A percentile compares a stretch with the other conserved stretches of the same genome.
Evolutionary conservation across 1,140 invertebrate genomes (phyloP).

Genomic region (Bombus terrestris): DNA sequence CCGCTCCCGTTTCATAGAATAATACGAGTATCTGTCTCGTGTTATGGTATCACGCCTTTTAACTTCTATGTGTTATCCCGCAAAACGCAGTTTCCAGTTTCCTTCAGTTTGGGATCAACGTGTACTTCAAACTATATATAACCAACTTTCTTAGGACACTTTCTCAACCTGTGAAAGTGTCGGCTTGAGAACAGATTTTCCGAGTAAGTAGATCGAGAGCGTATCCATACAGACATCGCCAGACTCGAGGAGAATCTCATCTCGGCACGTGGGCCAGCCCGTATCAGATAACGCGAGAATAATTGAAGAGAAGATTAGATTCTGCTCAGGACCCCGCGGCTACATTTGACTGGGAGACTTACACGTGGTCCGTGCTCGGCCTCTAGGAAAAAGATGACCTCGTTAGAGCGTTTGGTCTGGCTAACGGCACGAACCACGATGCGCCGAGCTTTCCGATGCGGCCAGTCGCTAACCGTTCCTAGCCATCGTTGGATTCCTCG

Average conservation of each 20-base stretch:
- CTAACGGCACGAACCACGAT: constrained; percentile 31
- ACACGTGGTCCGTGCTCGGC: constrained; percentile 14
- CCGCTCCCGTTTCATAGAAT: not conserved
- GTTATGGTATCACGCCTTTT: not conserved
- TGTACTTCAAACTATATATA: not conserved
- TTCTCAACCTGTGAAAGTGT: not conserved
- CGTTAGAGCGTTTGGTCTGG: constrained; percentile 34
- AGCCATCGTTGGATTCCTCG: constrained; percentile 54
- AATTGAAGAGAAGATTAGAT: constrained; percentile 64
- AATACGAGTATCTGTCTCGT: not conserved
- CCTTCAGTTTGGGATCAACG: constrained; percentile 8
- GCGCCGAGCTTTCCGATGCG: constrained; percentile 24
- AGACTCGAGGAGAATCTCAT: constrained; percentile 47
- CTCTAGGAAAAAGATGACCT: constrained; percentile 56
- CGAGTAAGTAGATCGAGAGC: constrained; percentile 28
- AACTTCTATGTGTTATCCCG: not conserved
- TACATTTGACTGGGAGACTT: constrained; percentile 42
- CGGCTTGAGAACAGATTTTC: constrained; percentile 2
- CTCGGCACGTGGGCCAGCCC: constrained; percentile 15
- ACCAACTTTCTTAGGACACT: too few species aligned
- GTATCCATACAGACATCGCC: constrained; percentile 22
- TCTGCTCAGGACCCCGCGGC: not conserved
- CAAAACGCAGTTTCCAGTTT: not conserved
- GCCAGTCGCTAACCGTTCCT: constrained; percentile 43
- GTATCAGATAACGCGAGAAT: constrained; percentile 60